Evolutionary conservation across 2,113 vertebrate species (phyloP).

Genomic region (Megaptera novaeangliae): DNA sequence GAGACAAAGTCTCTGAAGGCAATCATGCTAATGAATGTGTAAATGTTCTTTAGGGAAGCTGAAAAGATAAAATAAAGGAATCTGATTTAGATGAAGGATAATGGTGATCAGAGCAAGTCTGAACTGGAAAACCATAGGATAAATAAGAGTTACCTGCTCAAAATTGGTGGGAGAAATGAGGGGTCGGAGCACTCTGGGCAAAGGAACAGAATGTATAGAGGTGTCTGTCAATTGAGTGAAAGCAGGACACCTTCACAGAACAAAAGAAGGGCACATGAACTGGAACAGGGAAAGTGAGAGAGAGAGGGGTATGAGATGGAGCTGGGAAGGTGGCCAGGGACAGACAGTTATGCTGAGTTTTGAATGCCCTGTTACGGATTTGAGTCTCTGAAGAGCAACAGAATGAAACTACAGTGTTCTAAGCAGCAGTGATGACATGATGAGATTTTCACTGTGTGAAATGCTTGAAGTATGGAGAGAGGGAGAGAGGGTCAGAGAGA

Average conservation of each 20-base stretch:
- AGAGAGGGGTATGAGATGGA: fast-evolving
- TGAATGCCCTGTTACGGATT: neutral
- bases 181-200: neutral
- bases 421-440: neutral
- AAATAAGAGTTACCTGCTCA: neutral
- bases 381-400: neutral
- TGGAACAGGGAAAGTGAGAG: neutral
- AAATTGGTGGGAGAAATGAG: neutral
- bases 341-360: fast-evolving
- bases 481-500: neutral
- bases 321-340: fast-evolving
- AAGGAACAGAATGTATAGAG: neutral
- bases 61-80: neutral
- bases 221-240: neutral
- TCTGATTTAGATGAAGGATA: neutral
- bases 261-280: neutral
- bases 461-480: no score
- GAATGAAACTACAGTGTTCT: neutral
- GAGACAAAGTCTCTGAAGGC: neutral
- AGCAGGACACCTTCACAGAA: neutral
- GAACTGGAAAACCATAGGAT: neutral
- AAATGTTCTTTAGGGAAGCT: neutral
- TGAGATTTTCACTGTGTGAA: neutral
- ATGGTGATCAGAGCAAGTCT: neutral
- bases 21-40: neutral